These are phyloP conservation scores for Xestia sexstrigata DNA, from an alignment of 2,888 invertebrate genomes.

Conservation along the genomic window DNA sequence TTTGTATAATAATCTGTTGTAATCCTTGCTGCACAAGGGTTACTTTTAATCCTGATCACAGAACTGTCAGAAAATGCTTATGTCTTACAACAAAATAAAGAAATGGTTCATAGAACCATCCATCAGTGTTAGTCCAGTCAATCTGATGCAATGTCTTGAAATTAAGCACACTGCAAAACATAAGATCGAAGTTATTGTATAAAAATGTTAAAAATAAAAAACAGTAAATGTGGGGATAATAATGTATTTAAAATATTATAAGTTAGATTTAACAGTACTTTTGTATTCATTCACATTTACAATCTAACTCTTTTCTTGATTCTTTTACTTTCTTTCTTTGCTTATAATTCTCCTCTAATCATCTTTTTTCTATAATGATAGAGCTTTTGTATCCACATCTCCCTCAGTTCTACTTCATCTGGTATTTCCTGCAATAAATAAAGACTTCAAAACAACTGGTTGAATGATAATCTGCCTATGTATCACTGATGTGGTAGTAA, in stretches of 20 bases:
- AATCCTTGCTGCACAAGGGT: constrained; percentile 1
- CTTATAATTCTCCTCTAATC: constrained; percentile 86
- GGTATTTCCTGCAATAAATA: constrained; percentile 90
- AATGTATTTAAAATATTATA: constrained; percentile 54
- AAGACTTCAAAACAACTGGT: background rate
- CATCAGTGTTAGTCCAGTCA: no score
- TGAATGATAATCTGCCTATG: background rate
- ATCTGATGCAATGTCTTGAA: constrained; percentile 41
- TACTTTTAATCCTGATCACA: background rate
- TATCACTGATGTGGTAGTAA: background rate
- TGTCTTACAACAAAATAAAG: background rate
- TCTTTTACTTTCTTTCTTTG: constrained; percentile 8
- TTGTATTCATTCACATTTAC: constrained; percentile 29
- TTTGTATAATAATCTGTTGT: constrained; percentile 45
- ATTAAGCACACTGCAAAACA: background rate
- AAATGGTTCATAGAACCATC: background rate
- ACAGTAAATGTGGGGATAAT: background rate
- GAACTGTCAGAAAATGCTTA: background rate
- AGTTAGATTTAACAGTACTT: constrained; percentile 60
- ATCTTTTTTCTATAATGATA: constrained; percentile 92
- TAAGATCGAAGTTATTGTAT: background rate
- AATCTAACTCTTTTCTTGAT: constrained; percentile 1
- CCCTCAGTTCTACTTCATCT: constrained; percentile 92
- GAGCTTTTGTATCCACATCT: constrained; percentile 94
- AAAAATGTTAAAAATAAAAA: constrained; percentile 12